phyloP scores from a whole-genome alignment of 2,888 invertebrate genomes.

The Lamellibrachia satsuma region DNA sequence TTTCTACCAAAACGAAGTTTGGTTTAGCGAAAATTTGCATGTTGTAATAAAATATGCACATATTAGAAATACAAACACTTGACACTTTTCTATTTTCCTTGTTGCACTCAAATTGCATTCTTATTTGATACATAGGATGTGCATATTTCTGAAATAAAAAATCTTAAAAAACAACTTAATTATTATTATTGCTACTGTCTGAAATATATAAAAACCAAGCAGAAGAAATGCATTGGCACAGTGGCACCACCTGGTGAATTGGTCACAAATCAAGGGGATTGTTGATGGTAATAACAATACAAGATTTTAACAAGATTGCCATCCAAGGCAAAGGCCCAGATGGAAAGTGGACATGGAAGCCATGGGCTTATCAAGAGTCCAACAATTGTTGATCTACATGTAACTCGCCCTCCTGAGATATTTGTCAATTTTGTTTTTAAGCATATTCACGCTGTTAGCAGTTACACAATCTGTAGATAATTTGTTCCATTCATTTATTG shows the following conservation, averaged over 20 bases:
- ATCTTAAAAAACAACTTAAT: background rate
- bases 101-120: too few relatives aligned
- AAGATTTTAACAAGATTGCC: too few relatives aligned
- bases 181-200: background rate
- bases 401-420: too few relatives aligned
- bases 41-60: background rate
- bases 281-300: background rate
- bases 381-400: too few relatives aligned
- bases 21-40: background rate
- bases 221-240: background rate
- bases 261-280: background rate
- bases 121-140: background rate
- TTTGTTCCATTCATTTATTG: too few relatives aligned
- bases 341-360: too few relatives aligned
- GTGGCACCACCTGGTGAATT: background rate
- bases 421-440: too few relatives aligned
- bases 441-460: too few relatives aligned
- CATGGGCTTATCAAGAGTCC: too few relatives aligned
- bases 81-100: background rate
- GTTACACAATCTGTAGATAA: too few relatives aligned
- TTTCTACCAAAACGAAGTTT: background rate
- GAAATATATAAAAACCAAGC: background rate
- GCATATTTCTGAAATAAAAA: background rate
- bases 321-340: too few relatives aligned
- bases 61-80: background rate